Conservation (phyloP, 2,888 invertebrate genomes). For the Drosophila siamana region DNA sequence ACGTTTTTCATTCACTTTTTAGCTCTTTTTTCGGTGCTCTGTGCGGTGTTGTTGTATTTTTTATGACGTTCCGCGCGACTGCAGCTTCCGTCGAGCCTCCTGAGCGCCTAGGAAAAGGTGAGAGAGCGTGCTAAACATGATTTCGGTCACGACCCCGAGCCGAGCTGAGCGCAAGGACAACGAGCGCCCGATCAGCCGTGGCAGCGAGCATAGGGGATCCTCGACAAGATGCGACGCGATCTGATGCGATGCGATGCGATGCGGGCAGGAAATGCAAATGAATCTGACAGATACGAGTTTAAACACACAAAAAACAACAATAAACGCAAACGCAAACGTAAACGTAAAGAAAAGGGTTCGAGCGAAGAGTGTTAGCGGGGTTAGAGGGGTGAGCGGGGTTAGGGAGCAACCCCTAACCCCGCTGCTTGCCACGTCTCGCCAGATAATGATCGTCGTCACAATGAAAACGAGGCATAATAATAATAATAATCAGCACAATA, state of each 20-base stretch:
- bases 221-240: too few species aligned
- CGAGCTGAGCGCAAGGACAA: conserved; percentile 46
- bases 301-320: too few species aligned
- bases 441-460: conserved; percentile 39
- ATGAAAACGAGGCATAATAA: too few species aligned
- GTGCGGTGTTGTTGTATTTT: too few species aligned
- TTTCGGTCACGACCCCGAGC: conserved; percentile 73
- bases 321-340: too few species aligned
- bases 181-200: conserved; percentile 33
- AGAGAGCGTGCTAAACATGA: conserved; percentile 70
- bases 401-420: conserved; percentile 52
- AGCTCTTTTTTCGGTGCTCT: too few species aligned
- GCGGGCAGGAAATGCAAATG: conserved; percentile 81
- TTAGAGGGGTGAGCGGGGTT: conserved; percentile 54
- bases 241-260: conserved; percentile 38
- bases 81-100: conserved; percentile 40
- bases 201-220: conserved; percentile 25
- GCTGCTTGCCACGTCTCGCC: conserved; percentile 1
- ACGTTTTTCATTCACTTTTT: conserved; percentile 14
- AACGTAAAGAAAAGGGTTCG: conserved; percentile 43
- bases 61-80: conserved; percentile 51
- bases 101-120: conserved; percentile 67
- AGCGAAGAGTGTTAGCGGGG: conserved; percentile 12
- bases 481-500: conserved; percentile 14
- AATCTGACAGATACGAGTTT: conserved; percentile 70